These are phyloP conservation scores for Lepus townsendii DNA, from an alignment of 2,797 vertebrate species.

Conservation along the genomic window DNA sequence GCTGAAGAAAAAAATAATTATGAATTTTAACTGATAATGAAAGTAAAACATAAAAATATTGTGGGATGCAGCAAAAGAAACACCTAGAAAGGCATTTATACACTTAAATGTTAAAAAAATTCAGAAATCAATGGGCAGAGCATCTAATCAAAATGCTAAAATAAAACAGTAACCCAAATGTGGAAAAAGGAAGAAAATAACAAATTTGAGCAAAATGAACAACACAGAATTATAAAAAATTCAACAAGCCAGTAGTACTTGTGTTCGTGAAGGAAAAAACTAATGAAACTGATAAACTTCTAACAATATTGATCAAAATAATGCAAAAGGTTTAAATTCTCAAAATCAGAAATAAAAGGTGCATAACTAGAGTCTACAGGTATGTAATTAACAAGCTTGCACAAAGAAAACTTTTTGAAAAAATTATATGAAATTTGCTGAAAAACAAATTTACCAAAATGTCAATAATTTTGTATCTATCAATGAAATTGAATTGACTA, in stretches of 20 bases:
- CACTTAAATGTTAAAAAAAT: neutral
- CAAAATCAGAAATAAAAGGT: slow-evolving; percentile 16
- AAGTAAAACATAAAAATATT: neutral
- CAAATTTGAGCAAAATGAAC: neutral
- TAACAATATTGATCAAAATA: neutral
- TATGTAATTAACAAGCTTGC: neutral
- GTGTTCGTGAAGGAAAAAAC: neutral
- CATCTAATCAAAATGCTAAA: neutral
- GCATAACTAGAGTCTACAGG: neutral
- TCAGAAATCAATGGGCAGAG: neutral
- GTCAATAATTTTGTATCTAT: neutral
- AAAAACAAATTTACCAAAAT: slow-evolving; percentile 41
- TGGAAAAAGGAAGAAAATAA: neutral
- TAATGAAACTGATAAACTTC: neutral
- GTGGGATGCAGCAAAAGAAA: neutral
- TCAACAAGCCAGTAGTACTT: neutral
- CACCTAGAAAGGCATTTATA: neutral
- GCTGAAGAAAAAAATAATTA: neutral
- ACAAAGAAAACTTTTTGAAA: neutral
- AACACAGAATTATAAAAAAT: neutral
- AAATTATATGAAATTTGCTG: neutral
- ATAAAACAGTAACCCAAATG: neutral
- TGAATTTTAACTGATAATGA: slow-evolving; percentile 1
- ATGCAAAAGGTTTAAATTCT: neutral
- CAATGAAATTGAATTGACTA: slow-evolving; percentile 12